Base-by-base conservation (phyloP, 2,888 invertebrate genomes). In the Cheilosia variabilis region DNA sequence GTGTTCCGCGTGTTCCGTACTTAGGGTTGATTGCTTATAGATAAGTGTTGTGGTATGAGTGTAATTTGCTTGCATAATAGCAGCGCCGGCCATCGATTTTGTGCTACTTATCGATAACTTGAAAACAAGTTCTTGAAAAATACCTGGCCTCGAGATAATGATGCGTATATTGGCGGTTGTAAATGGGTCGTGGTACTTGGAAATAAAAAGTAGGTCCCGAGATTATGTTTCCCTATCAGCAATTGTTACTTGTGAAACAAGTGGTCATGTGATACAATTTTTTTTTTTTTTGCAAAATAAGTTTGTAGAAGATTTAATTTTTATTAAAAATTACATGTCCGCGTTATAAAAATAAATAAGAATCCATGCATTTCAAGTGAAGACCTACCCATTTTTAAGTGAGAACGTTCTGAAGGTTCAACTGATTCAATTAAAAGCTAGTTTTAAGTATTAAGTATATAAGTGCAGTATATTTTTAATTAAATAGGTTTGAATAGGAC, bases 51-150 rank as follows among this genome's bases (percentile, higher is more conserved):
- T 13, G 17, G 1, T 7, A n/a, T 5, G 15, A 47, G 31, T 47
- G 55, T 4, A n/a, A 55, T 37, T 37, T 37, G 1, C 4, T 37
- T 37, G 13, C 13, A 37, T 37, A 37, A 37, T 13, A 37, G 3
- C 13, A 37, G 34, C 24, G 10, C 34, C 10, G 4, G 37, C 13
- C 55, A 22, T 55, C 43, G 41, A 24, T 43, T 53, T 68, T 31
- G 45, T 63, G 45, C 17, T 62, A 47, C 77, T 82, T 77, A 82
- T 82, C 82, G 60, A 57, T 24, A 57, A 47, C 27, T 24, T 47
- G 24, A 37, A 47, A 53, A 53, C n/a, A 55, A 27, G 31, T n/a
- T 52, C 31, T 15, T 45, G 60, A 27, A 41, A 71, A 79, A 24
- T 57, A 19, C 34, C 60, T 24, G 55, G 58, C 63, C 50, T 75